Evolutionary conservation across 2,113 vertebrate species (phyloP), one percentile per base, ranked within the genome.

Genomic region (Otus sunia): DNA sequence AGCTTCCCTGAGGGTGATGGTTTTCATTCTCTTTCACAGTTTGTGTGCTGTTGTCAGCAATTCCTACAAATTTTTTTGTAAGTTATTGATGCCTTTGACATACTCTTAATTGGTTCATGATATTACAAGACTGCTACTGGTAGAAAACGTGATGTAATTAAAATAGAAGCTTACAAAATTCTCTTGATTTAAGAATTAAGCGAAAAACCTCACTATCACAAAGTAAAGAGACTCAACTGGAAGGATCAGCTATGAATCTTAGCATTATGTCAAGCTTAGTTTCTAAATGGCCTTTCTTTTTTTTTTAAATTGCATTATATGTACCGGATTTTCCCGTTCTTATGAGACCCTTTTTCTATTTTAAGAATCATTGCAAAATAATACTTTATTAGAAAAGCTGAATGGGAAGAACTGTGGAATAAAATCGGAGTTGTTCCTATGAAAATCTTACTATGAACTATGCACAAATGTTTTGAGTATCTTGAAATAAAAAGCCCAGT

Each of bases 291-390:
- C 5, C 2, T 66, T 62, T 47, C 6, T 32, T 47, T 66, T 22
- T 39, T 74, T 63, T 59, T 25, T 17, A 37, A 39, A 55, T 55
- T 78, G 2, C 7, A 2, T 75, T 34, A 10, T 52, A 3, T 18
- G 1, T 53, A 19, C 4, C 1, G 3, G 13, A 15, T 59, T 90
- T 84, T 88, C 6, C 13, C 37, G 5, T 71, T 78, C 0, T 0
- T 55, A 5, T 12, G 9, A 43, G 17, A 74, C 7, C 4, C 6
- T 0, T 25, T 43, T 27, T 41, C 52, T 64, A 49, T 79, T 49
- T 12, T 29, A 47, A 34, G 3, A 69, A 16, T 49, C 9, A 25
- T 49, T 82, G 18, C 36, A 77, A 77, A 69, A 45, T 25, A 66
- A 8, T 41, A 22, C 4, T 85, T 87, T 2, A n/a, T 53, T 79